Evolutionary conservation across 2,113 vertebrate genomes (phyloP), one percentile per base, ranked within the genome.

Genomic region (Hemiscyllium ocellatum): DNA sequence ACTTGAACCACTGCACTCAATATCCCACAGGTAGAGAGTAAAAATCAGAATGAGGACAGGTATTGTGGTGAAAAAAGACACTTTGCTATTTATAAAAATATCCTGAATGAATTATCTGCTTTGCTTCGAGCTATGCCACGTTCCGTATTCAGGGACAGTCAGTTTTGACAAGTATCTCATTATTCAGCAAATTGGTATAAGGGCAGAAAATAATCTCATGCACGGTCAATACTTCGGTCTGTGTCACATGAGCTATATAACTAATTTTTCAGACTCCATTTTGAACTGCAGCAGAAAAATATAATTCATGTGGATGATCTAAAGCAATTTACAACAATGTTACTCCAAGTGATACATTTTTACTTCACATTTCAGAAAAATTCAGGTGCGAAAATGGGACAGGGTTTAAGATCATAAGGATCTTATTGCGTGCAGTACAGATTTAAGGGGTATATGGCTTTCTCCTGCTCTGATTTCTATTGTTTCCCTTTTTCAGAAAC

Each of bases 81-180:
- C 68, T 95, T 72, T 50, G 69, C 94, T 50, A 72, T 72, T 95
- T 95, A 47, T 47, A 70, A 72, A 72, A 29, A 47, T 72, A 68
- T 76, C 94, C 22, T 50, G 69, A 50, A 95, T 95, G 94, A 72
- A 76, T 72, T 72, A 76, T 72, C 68, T 95, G 94, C 69, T 72
- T 95, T 68, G 61, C 61, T 37, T 93, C 89, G 20, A 19, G 89
- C 89, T 93, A 65, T 93, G 61, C n/a, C 69, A 76, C 13, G 29
- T 95, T 42, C 69, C 72, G 72, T 95, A 52, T 95, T 52, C 94
- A 33, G 68, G 94, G 69, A 72, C 69, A 95, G 68, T 95, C 42
- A 61, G 42, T 95, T 95, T 95, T 95, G 94, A 95, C 94, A 95
- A 70, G 94, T 50, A 95, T 24, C 94, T 95, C 94, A 95, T 95